Evolutionary conservation across 2,888 invertebrate species (phyloP).

Genomic region (Drosophila kanekoi): DNA sequence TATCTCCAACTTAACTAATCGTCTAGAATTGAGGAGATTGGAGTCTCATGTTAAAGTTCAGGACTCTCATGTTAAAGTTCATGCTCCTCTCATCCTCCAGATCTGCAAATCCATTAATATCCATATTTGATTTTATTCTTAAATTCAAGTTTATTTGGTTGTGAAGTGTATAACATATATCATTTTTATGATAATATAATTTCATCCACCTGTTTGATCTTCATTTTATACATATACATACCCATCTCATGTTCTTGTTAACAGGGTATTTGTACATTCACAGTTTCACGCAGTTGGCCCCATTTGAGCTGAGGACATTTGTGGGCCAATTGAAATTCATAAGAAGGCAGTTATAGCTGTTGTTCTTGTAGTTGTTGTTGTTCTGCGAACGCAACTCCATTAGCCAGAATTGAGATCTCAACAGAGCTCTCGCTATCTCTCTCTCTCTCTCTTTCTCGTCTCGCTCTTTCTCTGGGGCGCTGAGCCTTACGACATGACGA

Average conservation of each 20-base stretch:
- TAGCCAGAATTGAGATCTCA: constrained; percentile 67
- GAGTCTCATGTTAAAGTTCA: no score
- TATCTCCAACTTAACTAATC: no score
- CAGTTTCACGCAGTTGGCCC: constrained; percentile 22
- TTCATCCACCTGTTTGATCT: not conserved
- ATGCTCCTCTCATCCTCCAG: no score
- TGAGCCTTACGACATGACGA: constrained; percentile 69
- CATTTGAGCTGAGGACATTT: constrained; percentile 37
- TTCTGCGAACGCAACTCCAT: constrained; percentile 49
- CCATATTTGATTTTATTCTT: no score
- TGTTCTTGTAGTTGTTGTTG: constrained; percentile 18
- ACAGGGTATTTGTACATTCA: constrained; percentile 28
- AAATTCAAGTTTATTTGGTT: no score
- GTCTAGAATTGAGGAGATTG: no score
- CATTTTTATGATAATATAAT: no score
- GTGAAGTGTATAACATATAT: no score
- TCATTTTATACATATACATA: not conserved
- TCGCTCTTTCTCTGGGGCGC: not conserved
- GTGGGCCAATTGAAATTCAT: constrained; percentile 76
- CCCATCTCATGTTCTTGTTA: not conserved
- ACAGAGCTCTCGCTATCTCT: not conserved
- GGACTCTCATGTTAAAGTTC: no score
- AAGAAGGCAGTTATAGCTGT: constrained; percentile 53
- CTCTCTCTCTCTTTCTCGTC: not conserved
- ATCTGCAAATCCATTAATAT: no score